Base-by-base conservation (phyloP, 1,140 invertebrate species). In the Bombus soroeensis region DNA sequence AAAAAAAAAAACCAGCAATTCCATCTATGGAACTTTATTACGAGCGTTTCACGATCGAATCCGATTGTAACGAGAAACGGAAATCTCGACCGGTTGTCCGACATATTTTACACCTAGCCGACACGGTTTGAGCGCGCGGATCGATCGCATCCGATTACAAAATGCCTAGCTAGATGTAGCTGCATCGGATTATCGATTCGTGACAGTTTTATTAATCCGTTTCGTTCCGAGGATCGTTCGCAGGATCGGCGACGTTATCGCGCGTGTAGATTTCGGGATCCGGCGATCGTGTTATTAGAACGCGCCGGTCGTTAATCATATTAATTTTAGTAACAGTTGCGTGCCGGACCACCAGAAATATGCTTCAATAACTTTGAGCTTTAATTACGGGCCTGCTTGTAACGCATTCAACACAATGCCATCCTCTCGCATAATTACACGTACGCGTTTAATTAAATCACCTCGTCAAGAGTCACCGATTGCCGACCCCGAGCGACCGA, bases 401-500 rank as follows among this genome's bases (percentile, higher is more conserved):
- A 59, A 59, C 43, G 57, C 57, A 12, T 71, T 66, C n/a, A 5
- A 71, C 64, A 15, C 64, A 57, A 37, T n/a, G 12, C n/a, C 64
- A n/a, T 47, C 18, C n/a, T 22, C 25, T 25, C 53, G 83, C 77
- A 68, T 80, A 85, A 85, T 85, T 85, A 85, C 68, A 12, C 66
- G 66, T 72, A 12, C 32, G 39, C 39, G 76, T 80, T 72, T 80
- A 85, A 85, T 85, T 85, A 80, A 85, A 85, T 80, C 68, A 73
- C 68, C 68, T 53, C 39, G 76, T 79, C 68, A 79, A 71, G 68
- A 62, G 83, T 79, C 68, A 64, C 39, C 76, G 68, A 85, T 80
- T 79, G 47, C 41, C 37, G 53, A 13, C 25, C 18, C 10, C 12
- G 41, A 8, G 28, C 70, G 5, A 41, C 4, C 53, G n/a, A n/a